These are phyloP conservation scores for Corbicula japonica DNA, from an alignment of 2,888 invertebrate genomes.

Conservation along the genomic window DNA sequence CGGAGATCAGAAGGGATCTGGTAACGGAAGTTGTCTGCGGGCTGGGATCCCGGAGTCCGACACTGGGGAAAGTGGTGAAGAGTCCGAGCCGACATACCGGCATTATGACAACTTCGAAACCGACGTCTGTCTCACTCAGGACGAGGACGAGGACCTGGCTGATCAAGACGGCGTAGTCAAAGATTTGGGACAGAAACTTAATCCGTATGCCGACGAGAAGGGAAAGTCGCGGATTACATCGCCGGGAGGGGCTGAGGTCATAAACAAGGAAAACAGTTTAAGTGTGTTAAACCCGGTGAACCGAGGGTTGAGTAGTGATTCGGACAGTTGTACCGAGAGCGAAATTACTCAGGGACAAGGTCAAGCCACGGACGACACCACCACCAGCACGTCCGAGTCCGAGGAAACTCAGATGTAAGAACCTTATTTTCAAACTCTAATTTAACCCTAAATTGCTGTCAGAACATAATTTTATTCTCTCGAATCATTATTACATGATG, in stretches of 20 bases:
- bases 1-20: conserved; percentile 13
- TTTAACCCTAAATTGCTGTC: no score
- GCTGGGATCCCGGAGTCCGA: conserved; percentile 72
- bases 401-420: conserved; percentile 76
- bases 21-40: conserved; percentile 49
- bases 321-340: conserved; percentile 71
- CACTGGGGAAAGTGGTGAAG: conserved; percentile 72
- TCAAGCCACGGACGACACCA: conserved; percentile 68
- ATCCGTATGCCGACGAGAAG: conserved; percentile 22
- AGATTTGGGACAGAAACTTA: conserved; percentile 34
- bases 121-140: conserved; percentile 72
- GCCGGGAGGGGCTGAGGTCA: background rate
- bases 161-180: conserved; percentile 36
- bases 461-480: no score
- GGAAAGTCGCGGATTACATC: conserved; percentile 10
- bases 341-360: conserved; percentile 61
- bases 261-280: conserved; percentile 3
- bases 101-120: conserved; percentile 74
- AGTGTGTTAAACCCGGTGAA: conserved; percentile 9
- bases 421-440: no score
- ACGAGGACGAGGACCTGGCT: conserved; percentile 68
- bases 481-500: no score
- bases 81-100: conserved; percentile 71
- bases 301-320: conserved; percentile 68
- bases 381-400: conserved; percentile 71